phyloP scores from a whole-genome alignment of 2,113 vertebrate species.

The Chunga burmeisteri region DNA sequence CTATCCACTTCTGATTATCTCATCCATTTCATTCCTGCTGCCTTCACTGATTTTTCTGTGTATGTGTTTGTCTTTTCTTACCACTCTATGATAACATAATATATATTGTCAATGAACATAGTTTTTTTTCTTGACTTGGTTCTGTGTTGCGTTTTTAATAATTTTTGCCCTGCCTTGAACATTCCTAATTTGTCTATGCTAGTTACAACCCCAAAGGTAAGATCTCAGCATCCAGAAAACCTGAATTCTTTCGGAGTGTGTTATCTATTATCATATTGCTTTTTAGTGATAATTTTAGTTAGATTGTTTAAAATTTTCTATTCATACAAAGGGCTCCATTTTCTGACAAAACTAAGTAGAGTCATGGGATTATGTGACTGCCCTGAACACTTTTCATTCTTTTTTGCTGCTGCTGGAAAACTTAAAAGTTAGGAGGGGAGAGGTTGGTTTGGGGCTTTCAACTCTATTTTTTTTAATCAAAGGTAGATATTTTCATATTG shows the following conservation, averaged over 20 bases:
- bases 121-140: background rate
- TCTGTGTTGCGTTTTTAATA: background rate
- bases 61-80: background rate
- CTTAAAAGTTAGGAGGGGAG: background rate
- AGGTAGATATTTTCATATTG: background rate
- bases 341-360: background rate
- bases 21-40: background rate
- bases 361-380: background rate
- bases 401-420: background rate
- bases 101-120: background rate
- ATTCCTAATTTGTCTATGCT: background rate
- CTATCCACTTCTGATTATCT: background rate
- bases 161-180: background rate
- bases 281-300: background rate
- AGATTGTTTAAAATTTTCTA: background rate
- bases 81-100: background rate
- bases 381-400: background rate
- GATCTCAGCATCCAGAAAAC: background rate
- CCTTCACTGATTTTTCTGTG: background rate
- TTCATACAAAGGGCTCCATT: background rate
- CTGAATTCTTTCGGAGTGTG: background rate
- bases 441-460: background rate
- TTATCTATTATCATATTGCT: background rate
- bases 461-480: background rate
- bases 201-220: background rate